These are phyloP conservation scores for Cirrhinus molitorella DNA, from an alignment of 2,797 vertebrate genomes.

Conservation along the genomic window DNA sequence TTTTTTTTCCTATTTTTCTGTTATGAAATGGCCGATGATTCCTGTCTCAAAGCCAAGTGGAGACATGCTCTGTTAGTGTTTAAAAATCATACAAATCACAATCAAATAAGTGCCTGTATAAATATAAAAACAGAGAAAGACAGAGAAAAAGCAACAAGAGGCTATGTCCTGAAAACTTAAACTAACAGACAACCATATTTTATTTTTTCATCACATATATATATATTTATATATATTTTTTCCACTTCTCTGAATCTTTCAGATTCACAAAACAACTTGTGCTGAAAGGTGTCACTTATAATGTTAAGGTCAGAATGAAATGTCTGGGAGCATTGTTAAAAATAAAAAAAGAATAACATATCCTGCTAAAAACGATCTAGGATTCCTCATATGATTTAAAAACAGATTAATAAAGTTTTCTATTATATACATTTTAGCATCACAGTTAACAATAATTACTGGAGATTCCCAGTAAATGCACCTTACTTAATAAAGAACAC, in stretches of 20 bases:
- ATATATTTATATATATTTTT: too few species aligned
- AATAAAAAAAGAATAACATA: not conserved
- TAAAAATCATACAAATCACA: not conserved
- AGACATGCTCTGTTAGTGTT: not conserved
- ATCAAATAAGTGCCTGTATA: not conserved
- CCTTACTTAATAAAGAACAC: slow-evolving; percentile 11
- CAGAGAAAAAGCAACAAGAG: not conserved
- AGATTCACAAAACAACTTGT: not conserved
- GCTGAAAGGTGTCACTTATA: not conserved
- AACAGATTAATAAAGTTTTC: not conserved
- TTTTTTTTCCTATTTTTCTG: slow-evolving; percentile 40
- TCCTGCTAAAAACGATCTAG: not conserved
- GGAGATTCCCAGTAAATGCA: not conserved
- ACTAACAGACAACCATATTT: too few species aligned
- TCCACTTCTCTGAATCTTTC: too few species aligned
- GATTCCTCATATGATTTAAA: not conserved
- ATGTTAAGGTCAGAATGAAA: not conserved
- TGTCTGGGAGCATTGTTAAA: not conserved
- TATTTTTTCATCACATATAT: too few species aligned
- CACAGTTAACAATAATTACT: not conserved
- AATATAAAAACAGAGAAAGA: not conserved
- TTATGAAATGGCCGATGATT: not conserved
- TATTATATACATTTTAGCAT: not conserved
- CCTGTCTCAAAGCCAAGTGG: not conserved
- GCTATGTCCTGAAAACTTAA: not conserved